Base-by-base conservation (phyloP, 2,888 invertebrate genomes). In the Dysmachus trigonus region DNA sequence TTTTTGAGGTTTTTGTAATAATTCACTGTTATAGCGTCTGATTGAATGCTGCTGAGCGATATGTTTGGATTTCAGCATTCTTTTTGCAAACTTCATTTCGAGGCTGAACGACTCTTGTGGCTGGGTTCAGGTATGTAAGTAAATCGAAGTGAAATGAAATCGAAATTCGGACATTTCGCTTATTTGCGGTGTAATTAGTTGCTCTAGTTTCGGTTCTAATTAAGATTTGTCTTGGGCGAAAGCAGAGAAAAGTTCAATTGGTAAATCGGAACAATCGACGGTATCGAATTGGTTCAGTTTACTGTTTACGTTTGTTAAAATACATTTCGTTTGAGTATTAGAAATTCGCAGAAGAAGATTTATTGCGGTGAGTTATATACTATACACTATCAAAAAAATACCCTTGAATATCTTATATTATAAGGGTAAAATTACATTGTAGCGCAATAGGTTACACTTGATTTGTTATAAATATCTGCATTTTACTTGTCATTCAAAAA, bases 1-100 rank as follows among this genome's bases (percentile, higher is more conserved):
- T 51, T 7, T 79, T 79, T 27, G 79, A n/a, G 79, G 79, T 79
- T 79, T 79, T 15, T 62, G n/a, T 27, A 62, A 62, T 62, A 79
- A 15, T 79, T 47, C 79, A 79, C 77, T 79, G 79, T 79, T 47
- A 41, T 3, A 47, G 31, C 30, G 27, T 79, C 47, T 47, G 27
- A 79, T 79, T 47, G 2, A 51, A 5, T 30, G 13, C 13, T 30
- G 41, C n/a, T 6, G n/a, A 18, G 15, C 27, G 41, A 41, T 8
- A 41, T 41, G 77, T 6, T 47, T 15, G 47, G 33, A 22, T 33
- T 22, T 35, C 10, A 27, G 7, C 22, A 41, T 31, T 10, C 18
- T 3, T 22, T 62, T 62, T 62, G 15, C 13, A 4, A 41, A 18
- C 22, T 22, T 62, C 10, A 10, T 22, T 18, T 41, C 13, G 13